These are phyloP conservation scores for Ophion obscuratus DNA, from an alignment of 2,888 invertebrate species.

Conservation along the genomic window DNA sequence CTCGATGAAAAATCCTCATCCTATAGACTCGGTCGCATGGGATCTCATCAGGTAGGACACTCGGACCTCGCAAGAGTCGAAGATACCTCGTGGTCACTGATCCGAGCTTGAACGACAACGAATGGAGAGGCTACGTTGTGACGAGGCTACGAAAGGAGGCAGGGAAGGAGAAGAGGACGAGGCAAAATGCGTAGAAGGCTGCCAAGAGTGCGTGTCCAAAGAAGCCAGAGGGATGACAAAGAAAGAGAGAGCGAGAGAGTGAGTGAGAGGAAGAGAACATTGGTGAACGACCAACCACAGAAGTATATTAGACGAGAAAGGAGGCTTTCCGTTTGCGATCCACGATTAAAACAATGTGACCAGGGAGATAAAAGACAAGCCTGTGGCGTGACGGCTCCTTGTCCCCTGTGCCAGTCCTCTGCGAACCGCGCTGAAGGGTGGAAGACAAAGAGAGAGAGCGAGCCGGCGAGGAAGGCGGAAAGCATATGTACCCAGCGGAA, in stretches of 20 bases:
- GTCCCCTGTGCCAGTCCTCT: slow-evolving; percentile 40
- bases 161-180: not conserved
- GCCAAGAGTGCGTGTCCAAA: not conserved
- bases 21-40: slow-evolving; percentile 23
- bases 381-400: slow-evolving; percentile 60
- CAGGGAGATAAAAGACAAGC: slow-evolving; percentile 49
- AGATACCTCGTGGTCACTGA: slow-evolving; percentile 49
- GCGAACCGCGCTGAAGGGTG: slow-evolving; percentile 25
- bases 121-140: not conserved
- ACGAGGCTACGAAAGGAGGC: not conserved
- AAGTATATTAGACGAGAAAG: slow-evolving; percentile 43
- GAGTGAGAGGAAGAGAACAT: not conserved
- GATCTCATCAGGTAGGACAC: slow-evolving; percentile 41
- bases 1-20: slow-evolving; percentile 62
- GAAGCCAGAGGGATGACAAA: not conserved
- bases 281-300: slow-evolving; percentile 10
- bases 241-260: not conserved
- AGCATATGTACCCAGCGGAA: slow-evolving; percentile 28
- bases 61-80: slow-evolving; percentile 16
- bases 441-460: slow-evolving; percentile 50
- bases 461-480: slow-evolving; percentile 25
- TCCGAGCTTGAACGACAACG: slow-evolving; percentile 43
- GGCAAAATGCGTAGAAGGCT: not conserved
- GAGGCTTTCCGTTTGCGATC: slow-evolving; percentile 39
- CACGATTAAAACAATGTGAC: slow-evolving; percentile 62